Evolutionary conservation across 2,797 vertebrate species (phyloP), one percentile per base, ranked within the genome.

Genomic region (Hylomyscus alleni): DNA sequence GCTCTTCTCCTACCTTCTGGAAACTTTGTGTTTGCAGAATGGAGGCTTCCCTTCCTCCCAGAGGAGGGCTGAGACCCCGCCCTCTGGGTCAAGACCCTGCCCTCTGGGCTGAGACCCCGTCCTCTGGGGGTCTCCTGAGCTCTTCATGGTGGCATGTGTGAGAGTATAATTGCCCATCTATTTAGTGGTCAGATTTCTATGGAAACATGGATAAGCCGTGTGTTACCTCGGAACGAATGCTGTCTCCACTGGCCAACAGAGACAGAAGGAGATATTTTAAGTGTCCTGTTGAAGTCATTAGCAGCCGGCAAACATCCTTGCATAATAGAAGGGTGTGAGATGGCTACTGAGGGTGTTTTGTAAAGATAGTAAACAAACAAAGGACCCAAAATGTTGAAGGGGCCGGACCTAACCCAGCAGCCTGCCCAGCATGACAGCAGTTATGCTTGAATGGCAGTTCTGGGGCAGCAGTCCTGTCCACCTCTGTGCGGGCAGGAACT

Each of bases 391-490:
- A 10, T 22, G 7, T 52, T 17, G 12, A 84, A 90, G 40, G 37
- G 47, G 19, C 8, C 34, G 4, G 80, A 2, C 50, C 40, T 22
- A 20, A 44, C 22, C 31, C 47, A 20, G 69, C 0, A n/a, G 50
- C 7, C 31, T 3, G 4, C 34, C 19, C 7, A 12, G 22, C 3
- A 40, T 7, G 69, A 76, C 6, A 0, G 12, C n/a, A 0, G 17
- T 26, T 14, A 2, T 44, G 2, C 29, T 31, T 19, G 8, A 69
- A 17, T 17, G 26, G 29, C 26, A 0, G 34, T 65, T 52, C 9
- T 3, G 37, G 24, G 34, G n/a, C 37, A n/a, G 10, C 26, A 31
- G 8, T 34, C 40, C 29, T 13, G 5, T 78, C 52, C 40, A 3
- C 15, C 22, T 8, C 31, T 24, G 12, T n/a, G 54, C 62, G 31